A percentile compares a stretch with the other conserved stretches of the same genome.
Conservation (phyloP, 2,888 invertebrate genomes). For the Nysson spinosus region DNA sequence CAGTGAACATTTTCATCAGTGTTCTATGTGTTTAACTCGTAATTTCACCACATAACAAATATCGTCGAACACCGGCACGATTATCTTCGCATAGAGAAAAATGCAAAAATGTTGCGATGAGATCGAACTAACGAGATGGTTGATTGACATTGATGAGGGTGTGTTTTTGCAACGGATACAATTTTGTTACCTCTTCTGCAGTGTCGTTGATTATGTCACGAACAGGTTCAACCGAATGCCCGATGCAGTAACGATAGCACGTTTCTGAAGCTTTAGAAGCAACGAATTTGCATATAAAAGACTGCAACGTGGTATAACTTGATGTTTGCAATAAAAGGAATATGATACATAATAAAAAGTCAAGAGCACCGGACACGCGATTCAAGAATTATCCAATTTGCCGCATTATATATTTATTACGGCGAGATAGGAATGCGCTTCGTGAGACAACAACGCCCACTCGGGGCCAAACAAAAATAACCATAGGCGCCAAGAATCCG, state of each 20-base stretch:
- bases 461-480: constrained; percentile 2
- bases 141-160: constrained; percentile 6
- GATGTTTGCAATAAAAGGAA: constrained; percentile 4
- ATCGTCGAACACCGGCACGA: too few relatives aligned
- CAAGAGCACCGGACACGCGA: constrained; percentile 18
- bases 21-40: too few relatives aligned
- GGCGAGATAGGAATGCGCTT: constrained; percentile 17
- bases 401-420: constrained; percentile 12
- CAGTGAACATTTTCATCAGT: too few relatives aligned
- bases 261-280: constrained; percentile 10
- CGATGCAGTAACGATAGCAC: constrained; percentile 5
- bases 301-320: constrained; percentile 9
- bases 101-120: background rate
- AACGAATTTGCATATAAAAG: constrained; percentile 20
- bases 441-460: background rate
- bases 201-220: background rate
- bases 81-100: background rate
- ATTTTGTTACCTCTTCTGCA: background rate
- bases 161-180: background rate
- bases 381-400: constrained; percentile 27
- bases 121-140: background rate
- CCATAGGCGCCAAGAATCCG: constrained; percentile 1
- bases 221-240: constrained; percentile 2
- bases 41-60: too few relatives aligned
- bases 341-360: constrained; percentile 11